Conservation (phyloP, 1,140 invertebrate species). For the Vanessa atalanta region DNA sequence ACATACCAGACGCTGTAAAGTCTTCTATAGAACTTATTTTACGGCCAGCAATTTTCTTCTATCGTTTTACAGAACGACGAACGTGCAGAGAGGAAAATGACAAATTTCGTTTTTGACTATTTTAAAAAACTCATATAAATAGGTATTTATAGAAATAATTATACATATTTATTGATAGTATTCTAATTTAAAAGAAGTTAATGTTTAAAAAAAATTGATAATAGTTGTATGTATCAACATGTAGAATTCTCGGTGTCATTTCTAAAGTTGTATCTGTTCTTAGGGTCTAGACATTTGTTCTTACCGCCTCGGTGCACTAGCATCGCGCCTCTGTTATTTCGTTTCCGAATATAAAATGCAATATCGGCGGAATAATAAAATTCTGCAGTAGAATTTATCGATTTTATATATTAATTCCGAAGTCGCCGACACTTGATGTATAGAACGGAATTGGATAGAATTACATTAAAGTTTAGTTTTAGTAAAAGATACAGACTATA, state of each 20-base stretch:
- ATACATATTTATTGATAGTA: too few species aligned
- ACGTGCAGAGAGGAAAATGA: neutral
- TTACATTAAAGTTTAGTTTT: too few species aligned
- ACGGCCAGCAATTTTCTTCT: slow-evolving; percentile 38
- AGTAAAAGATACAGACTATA: too few species aligned
- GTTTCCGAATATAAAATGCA: slow-evolving; percentile 41
- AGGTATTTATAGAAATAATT: too few species aligned
- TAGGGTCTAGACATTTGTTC: slow-evolving; percentile 35
- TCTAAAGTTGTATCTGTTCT: neutral
- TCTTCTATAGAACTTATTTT: slow-evolving; percentile 36
- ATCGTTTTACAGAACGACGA: slow-evolving; percentile 7
- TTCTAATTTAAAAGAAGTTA: too few species aligned
- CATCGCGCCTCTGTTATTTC: slow-evolving; percentile 37
- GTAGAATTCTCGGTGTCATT: neutral
- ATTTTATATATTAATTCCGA: slow-evolving; percentile 19
- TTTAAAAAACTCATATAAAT: too few species aligned
- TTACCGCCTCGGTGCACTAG: slow-evolving; percentile 37
- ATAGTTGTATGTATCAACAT: too few species aligned
- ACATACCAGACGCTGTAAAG: slow-evolving; percentile 34
- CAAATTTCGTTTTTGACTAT: too few species aligned
- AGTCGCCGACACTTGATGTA: neutral
- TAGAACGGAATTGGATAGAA: neutral
- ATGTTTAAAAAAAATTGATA: too few species aligned
- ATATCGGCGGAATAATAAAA: slow-evolving; percentile 39
- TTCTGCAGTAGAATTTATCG: slow-evolving; percentile 32